Base-by-base conservation (phyloP, 2,113 vertebrate genomes). In the Podilymbus podiceps region DNA sequence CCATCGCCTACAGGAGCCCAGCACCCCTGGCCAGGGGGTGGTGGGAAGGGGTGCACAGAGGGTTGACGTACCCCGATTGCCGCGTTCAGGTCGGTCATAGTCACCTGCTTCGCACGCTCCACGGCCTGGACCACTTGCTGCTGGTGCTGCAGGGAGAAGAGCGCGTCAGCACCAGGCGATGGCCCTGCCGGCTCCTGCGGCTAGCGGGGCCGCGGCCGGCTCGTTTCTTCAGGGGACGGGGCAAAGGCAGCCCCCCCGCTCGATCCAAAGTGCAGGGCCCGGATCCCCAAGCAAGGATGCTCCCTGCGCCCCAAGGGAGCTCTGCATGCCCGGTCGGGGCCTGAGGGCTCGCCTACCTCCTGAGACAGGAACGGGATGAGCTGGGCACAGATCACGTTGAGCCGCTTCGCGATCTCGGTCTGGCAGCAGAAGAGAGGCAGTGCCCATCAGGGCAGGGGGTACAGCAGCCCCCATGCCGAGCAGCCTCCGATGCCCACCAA, bases 331-430 rank as follows among this genome's bases (percentile, higher is more conserved):
- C 0, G 1, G 24, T 5, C 8, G 3, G 53, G 31, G 24, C 27
- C 42, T 3, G 2, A 35, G 49, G 64, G 66, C n/a, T 79, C 60
- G 95, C 97, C 93, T 94, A 99, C 99, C 99, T 99, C 99, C 98
- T 99, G 99, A 89, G 99, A 99, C 95, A 99, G 98, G 98, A 99
- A 99, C n/a, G 99, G 99, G 98, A 99, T 99, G 98, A 99, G 98
- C 97, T 99, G 99, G 85, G 99, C 99, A 16, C 99, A 99, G 97
- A 99, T 99, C 95, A 99, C 99, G 10, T 99, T 99, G 96, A 99
- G 98, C 69, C 99, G 98, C 97, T 99, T 99, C 55, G 99, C 99
- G 31, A 99, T 99, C 98, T 99, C 99, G 5, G 99, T 99, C 99
- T 99, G 98, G 78, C 97, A 88, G 74, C 42, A 40, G 85, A 49